Base-by-base conservation (phyloP, 2,113 vertebrate species). In the Tichodroma muraria region DNA sequence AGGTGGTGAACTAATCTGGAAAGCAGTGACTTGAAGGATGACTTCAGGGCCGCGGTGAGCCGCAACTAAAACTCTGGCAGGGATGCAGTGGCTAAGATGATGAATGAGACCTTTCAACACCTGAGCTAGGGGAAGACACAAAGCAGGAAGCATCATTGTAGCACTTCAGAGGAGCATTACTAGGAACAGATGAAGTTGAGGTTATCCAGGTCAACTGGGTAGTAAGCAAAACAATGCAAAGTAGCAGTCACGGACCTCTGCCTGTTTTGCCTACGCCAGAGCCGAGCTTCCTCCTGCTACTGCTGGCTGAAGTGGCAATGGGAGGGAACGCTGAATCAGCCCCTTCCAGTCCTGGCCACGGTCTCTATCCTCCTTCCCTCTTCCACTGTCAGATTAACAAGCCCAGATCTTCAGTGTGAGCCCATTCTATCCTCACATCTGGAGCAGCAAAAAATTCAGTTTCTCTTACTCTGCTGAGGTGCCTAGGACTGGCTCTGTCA, bases 1-100 rank as follows among this genome's bases (percentile, higher is more conserved):
- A 69, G 20, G 65, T 87, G 70, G 70, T 63, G 63, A 94, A 80
- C 85, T 80, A 88, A 89, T 75, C 64, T 68, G 79, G 71, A 93
- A 93, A 95, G 79, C 79, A 80, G 35, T 1, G 22, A 95, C 79
- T 93, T 93, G 88, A 94, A 90, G 85, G 84, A 91, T 80, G 75
- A 91, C 87, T 94, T 90, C 47, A 66, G 70, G 79, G 78, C 64
- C 28, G 12, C 0, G 4, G 61, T 60, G 66, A 87, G 59, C 76
- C 4, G 0, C 88, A 90, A 1, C 50, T 85, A 52, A 70, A 94
- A 73, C 31, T 61, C 82, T 76, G 75, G 28, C 54, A 64, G 66
- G n/a, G 59, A 70, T 73, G 68, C 31, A 52, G 60, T 30, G n/a
- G 42, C 68, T 66, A 33, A 52, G 44, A 66, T 8, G 15, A 92